A percentile compares a stretch with the other conserved stretches of the same genome.
Conservation (phyloP, 2,113 vertebrate genomes). For the Sorex araneus region DNA sequence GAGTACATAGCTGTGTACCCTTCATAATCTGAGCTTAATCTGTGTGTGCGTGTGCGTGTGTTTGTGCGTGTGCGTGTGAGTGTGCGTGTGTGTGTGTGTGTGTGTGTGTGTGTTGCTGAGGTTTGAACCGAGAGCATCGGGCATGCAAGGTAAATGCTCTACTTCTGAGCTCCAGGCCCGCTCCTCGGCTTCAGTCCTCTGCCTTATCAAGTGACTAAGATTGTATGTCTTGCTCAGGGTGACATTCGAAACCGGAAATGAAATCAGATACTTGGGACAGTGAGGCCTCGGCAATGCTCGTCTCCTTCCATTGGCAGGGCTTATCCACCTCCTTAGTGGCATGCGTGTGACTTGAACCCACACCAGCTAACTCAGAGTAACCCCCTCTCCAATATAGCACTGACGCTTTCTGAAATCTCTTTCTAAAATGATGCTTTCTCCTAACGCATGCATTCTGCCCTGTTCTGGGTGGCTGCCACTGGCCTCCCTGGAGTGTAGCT, state of each 20-base stretch:
- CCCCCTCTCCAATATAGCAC: not conserved
- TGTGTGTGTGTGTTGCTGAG: no score
- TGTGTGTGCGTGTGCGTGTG: no score
- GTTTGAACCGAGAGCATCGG: no score
- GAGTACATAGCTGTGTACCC: not conserved
- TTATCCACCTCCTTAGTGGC: not conserved
- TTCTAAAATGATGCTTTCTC: not conserved
- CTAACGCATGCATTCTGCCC: slow-evolving; percentile 13
- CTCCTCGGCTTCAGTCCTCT: not conserved
- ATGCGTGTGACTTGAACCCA: not conserved
- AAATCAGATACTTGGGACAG: not conserved
- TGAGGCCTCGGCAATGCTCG: not conserved
- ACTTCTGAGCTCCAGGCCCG: no score
- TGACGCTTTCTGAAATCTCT: not conserved
- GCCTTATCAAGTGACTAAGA: not conserved
- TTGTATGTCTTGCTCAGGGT: not conserved
- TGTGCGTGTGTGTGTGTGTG: no score
- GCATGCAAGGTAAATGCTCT: no score
- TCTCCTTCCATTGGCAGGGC: not conserved
- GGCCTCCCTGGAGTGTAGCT: slow-evolving; percentile 49
- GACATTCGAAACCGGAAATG: not conserved
- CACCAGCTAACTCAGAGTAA: not conserved
- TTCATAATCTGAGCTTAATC: no score
- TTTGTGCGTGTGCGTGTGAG: no score
- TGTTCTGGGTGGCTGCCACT: slow-evolving; percentile 12